phyloP scores from a whole-genome alignment of 2,113 vertebrate genomes.

The Alectura lathami region DNA sequence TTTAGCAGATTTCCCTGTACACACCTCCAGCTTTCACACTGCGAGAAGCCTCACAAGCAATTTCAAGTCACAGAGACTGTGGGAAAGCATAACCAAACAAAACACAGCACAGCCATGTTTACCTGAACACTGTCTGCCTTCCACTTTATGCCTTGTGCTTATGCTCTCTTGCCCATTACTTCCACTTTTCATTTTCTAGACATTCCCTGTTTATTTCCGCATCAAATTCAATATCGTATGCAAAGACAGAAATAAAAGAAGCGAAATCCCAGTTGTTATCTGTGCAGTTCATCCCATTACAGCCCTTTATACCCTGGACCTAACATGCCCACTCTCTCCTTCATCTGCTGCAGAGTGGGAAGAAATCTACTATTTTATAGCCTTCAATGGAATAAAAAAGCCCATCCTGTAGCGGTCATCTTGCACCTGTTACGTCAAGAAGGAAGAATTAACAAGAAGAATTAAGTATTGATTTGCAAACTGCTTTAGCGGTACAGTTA shows the following conservation, averaged over 20 bases:
- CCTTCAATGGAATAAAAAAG: not conserved
- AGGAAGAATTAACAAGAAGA: not conserved
- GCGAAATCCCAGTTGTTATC: not conserved
- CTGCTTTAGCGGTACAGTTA: not conserved
- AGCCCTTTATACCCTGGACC: not conserved
- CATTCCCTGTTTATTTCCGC: not conserved
- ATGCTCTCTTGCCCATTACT: not conserved
- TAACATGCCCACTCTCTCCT: not conserved
- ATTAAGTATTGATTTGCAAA: not conserved
- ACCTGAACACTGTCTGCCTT: not conserved
- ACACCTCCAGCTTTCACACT: not conserved
- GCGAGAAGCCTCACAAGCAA: not conserved
- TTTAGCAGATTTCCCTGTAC: not conserved
- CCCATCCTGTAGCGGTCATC: not conserved
- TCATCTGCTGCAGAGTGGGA: rapidly evolving
- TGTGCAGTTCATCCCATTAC: not conserved
- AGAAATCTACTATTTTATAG: not conserved
- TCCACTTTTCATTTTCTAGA: not conserved
- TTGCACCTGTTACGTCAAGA: not conserved
- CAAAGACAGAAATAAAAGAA: not conserved
- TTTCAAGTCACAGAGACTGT: not conserved
- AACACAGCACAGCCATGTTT: not conserved
- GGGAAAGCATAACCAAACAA: not conserved
- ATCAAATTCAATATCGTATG: not conserved
- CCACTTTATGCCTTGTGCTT: not conserved